phyloP scores from a whole-genome alignment of 1,140 invertebrate genomes.

The Rhizoglyphus robini region DNA sequence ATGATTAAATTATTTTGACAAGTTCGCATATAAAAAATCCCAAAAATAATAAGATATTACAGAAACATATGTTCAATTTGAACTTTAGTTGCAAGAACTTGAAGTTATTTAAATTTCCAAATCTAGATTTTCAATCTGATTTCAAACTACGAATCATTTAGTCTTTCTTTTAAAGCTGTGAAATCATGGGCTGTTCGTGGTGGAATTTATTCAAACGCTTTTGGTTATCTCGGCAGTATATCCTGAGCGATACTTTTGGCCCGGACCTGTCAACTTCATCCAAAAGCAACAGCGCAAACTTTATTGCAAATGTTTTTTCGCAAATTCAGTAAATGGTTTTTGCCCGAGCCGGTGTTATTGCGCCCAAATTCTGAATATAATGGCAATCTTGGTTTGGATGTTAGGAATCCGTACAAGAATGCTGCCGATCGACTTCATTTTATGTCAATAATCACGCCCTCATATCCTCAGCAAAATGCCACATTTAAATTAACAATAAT shows the following conservation, averaged over 20 bases:
- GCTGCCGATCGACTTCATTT: constrained; percentile 80
- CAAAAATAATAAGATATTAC: too few relatives aligned
- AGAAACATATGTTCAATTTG: too few relatives aligned
- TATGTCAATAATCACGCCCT: constrained; percentile 99
- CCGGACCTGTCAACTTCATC: constrained; percentile 93
- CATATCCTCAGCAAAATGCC: constrained; percentile 98
- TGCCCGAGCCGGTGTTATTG: constrained; percentile 91
- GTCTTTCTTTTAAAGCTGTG: constrained; percentile 78
- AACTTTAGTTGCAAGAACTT: too few relatives aligned
- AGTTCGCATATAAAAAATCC: too few relatives aligned
- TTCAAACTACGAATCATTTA: constrained; percentile 86
- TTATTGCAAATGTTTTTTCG: constrained; percentile 96
- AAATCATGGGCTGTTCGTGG: constrained; percentile 97
- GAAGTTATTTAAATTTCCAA: too few relatives aligned
- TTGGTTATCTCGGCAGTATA: constrained; percentile 95
- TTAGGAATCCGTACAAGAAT: constrained; percentile 88
- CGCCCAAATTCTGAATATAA: constrained; percentile 63
- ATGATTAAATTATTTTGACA: too few relatives aligned
- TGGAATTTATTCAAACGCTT: constrained; percentile 93
- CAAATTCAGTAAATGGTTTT: constrained; percentile 92
- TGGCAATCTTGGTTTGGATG: constrained; percentile 60
- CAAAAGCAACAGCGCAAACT: constrained; percentile 84
- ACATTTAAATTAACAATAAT: too few relatives aligned
- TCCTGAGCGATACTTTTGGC: constrained; percentile 99
- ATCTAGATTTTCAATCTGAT: constrained; percentile 55